These are phyloP conservation scores for Mormyrops boulengeri DNA, from an alignment of 2,797 vertebrate species.

Conservation along the genomic window DNA sequence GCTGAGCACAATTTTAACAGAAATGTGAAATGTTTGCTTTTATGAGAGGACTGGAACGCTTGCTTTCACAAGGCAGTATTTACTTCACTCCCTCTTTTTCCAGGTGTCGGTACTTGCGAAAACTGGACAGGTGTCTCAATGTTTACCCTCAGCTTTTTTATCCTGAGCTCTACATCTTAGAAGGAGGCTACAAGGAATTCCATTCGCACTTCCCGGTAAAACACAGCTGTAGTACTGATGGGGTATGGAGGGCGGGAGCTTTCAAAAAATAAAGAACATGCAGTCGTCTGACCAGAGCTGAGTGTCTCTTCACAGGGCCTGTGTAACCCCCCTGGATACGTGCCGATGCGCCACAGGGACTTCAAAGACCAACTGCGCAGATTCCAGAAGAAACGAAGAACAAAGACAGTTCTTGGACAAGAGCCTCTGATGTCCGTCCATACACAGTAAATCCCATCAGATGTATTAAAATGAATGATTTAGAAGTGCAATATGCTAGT, in stretches of 20 bases:
- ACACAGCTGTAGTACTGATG: not conserved
- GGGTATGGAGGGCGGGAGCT: not conserved
- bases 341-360: slow-evolving; percentile 46
- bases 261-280: not conserved
- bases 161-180: slow-evolving; percentile 47
- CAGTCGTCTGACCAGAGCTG: not conserved
- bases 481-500: not conserved
- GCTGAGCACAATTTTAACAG: not conserved
- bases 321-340: slow-evolving; percentile 47
- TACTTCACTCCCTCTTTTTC: not conserved
- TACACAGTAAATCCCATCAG: not conserved
- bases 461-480: not conserved
- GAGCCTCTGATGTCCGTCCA: not conserved
- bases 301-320: slow-evolving; percentile 35
- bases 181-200: slow-evolving; percentile 45
- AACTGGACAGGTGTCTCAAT: slow-evolving; percentile 28
- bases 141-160: slow-evolving; percentile 38
- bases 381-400: slow-evolving; percentile 34
- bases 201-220: slow-evolving; percentile 38
- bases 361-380: slow-evolving; percentile 40
- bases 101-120: slow-evolving; percentile 28
- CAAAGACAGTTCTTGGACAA: not conserved
- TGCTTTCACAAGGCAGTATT: not conserved
- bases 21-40: not conserved
- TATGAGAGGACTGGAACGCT: not conserved